Conservation (phyloP, 2,888 invertebrate species). For the Ectemnius continuus region DNA sequence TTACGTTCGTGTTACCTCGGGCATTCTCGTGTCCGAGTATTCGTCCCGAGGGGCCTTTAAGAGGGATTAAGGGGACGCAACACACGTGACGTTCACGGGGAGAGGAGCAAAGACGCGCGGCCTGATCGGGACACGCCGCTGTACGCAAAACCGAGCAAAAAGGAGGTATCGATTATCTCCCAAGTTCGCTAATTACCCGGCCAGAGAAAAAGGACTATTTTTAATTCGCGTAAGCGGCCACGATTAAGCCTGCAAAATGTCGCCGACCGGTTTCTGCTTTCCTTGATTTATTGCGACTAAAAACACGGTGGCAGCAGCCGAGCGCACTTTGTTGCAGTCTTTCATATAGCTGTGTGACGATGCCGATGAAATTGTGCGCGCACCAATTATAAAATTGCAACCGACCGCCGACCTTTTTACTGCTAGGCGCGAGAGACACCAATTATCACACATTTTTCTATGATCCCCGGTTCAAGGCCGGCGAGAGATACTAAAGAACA, state of each 20-base stretch:
- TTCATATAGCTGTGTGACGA: too few relatives aligned
- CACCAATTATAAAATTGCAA: too few relatives aligned
- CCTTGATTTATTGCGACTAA: conserved; percentile 22
- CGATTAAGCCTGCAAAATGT: conserved; percentile 25
- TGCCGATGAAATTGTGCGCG: too few relatives aligned
- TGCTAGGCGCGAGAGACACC: too few relatives aligned
- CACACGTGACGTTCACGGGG: conserved; percentile 55
- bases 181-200: conserved; percentile 34
- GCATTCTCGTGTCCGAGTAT: conserved; percentile 61
- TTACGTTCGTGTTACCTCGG: conserved; percentile 64
- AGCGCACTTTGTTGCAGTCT: too few relatives aligned
- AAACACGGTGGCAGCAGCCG: conserved; percentile 11
- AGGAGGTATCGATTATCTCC: conserved; percentile 41
- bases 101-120: conserved; percentile 42
- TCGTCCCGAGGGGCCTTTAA: conserved; percentile 61
- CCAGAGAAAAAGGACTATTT: conserved; percentile 29
- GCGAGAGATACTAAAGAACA: too few relatives aligned
- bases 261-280: conserved; percentile 11
- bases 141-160: conserved; percentile 31
- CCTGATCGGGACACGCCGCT: conserved; percentile 24
- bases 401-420: too few relatives aligned
- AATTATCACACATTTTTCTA: too few relatives aligned
- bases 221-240: conserved; percentile 18
- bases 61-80: conserved; percentile 57
- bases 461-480: too few relatives aligned